Evolutionary conservation across 2,888 invertebrate genomes (phyloP).

Genomic region (Leuctra nigra): DNA sequence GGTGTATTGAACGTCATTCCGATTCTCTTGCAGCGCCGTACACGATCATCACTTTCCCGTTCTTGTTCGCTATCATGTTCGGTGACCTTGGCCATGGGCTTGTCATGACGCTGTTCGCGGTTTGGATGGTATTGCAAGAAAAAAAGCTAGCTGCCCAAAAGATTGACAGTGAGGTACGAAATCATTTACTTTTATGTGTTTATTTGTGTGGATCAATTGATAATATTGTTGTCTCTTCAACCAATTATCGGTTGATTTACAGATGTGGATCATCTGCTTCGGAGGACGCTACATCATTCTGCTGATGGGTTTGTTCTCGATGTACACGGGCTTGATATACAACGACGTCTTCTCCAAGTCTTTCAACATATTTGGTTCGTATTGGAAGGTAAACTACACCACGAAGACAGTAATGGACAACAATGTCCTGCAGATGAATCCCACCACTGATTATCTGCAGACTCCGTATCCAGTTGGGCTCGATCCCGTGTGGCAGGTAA

Average conservation of each 20-base stretch:
- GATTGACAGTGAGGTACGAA: slow-evolving; percentile 82
- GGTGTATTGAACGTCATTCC: no score
- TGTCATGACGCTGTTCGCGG: slow-evolving; percentile 87
- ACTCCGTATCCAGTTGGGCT: slow-evolving; percentile 62
- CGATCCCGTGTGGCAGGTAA: slow-evolving; percentile 65
- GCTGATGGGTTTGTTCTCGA: slow-evolving; percentile 70
- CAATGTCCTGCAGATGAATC: slow-evolving; percentile 43
- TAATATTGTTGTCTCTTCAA: background rate
- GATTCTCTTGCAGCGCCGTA: slow-evolving; percentile 77
- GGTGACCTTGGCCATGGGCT: slow-evolving; percentile 96
- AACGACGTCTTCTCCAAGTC: slow-evolving; percentile 76
- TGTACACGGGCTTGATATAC: slow-evolving; percentile 72
- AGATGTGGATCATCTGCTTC: slow-evolving; percentile 70
- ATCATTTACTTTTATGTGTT: no score
- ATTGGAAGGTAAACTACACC: slow-evolving; percentile 48
- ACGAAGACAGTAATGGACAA: slow-evolving; percentile 37
- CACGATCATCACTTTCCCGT: slow-evolving; percentile 96
- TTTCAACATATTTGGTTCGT: slow-evolving; percentile 62
- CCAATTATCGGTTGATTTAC: no score
- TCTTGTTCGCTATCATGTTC: slow-evolving; percentile 97
- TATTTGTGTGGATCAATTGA: no score
- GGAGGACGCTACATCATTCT: slow-evolving; percentile 71
- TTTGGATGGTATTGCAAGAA: slow-evolving; percentile 93
- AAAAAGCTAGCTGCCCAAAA: slow-evolving; percentile 83
- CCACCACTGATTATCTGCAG: slow-evolving; percentile 41